Conservation (phyloP, 2,797 vertebrate genomes). For the Diplodus sargus region DNA sequence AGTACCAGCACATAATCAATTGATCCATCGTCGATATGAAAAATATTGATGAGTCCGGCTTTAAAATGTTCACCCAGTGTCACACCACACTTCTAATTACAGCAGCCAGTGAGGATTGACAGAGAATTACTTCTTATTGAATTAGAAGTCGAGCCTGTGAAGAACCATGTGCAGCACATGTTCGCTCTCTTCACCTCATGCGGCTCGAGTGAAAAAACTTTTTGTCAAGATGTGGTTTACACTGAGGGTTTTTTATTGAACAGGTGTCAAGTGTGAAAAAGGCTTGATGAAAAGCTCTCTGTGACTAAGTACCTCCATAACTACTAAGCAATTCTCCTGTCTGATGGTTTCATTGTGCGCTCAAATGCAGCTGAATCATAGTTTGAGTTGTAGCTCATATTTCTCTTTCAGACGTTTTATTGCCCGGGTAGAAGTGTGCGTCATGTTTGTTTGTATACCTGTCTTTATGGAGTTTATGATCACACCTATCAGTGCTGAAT, state of each 20-base stretch:
- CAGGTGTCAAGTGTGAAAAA: constrained; percentile 59
- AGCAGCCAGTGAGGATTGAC: constrained; percentile 1
- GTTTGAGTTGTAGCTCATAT: constrained; percentile 14
- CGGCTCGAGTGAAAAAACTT: constrained; percentile 12
- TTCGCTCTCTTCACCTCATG: constrained; percentile 16
- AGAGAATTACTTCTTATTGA: constrained; percentile 31
- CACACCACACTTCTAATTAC: not conserved
- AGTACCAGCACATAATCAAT: not conserved
- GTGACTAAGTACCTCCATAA: constrained; percentile 51
- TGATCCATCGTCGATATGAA: not conserved
- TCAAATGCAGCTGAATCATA: constrained; percentile 28
- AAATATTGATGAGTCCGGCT: not conserved
- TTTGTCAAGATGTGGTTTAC: constrained; percentile 36
- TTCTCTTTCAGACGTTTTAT: constrained; percentile 31
- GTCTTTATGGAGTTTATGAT: constrained; percentile 29
- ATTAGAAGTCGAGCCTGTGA: constrained; percentile 10
- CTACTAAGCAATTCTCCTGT: constrained; percentile 34
- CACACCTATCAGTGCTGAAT: constrained; percentile 26
- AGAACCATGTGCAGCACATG: constrained; percentile 8
- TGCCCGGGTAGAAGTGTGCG: not conserved
- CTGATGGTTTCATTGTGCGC: constrained; percentile 34
- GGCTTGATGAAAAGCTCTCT: constrained; percentile 54
- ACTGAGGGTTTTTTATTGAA: constrained; percentile 50
- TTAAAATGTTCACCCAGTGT: not conserved
- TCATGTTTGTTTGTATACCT: constrained; percentile 28